A percentile compares a stretch with the other conserved stretches of the same genome.
These are phyloP conservation scores for Enchytraeus crypticus DNA, from an alignment of 2,888 invertebrate species.

Conservation along the genomic window DNA sequence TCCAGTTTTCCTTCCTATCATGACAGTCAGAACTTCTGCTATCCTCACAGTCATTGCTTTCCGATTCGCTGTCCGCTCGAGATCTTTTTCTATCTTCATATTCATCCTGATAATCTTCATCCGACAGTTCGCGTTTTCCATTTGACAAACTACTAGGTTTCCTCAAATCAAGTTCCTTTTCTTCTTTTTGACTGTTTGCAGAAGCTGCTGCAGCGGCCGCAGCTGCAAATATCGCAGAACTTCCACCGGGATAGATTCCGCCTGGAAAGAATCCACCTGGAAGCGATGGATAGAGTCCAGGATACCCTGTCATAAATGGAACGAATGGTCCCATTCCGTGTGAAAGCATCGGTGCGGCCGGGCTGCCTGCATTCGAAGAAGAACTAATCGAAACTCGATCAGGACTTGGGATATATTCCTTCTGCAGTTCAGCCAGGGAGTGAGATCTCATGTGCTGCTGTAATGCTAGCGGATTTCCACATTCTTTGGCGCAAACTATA, in stretches of 20 bases:
- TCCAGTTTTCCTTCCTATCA: no score
- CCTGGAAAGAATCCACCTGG: background rate
- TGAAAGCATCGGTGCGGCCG: background rate
- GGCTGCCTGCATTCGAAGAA: background rate
- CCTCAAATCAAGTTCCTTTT: background rate
- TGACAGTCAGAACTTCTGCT: no score
- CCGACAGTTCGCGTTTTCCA: background rate
- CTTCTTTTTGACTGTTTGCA: no score
- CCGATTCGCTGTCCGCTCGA: no score
- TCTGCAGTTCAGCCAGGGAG: conserved; percentile 28
- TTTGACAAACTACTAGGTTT: background rate
- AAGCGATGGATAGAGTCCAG: background rate
- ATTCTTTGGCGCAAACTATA: conserved; percentile 80
- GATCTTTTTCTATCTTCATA: no score
- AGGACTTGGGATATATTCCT: background rate
- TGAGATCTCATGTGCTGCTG: conserved; percentile 92
- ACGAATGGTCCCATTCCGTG: background rate
- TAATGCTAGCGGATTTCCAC: conserved; percentile 79
- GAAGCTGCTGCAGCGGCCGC: background rate
- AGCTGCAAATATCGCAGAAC: background rate
- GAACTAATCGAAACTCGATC: background rate
- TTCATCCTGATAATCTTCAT: background rate
- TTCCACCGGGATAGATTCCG: background rate
- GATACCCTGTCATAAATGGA: background rate
- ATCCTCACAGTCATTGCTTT: no score